A percentile compares a stretch with the other conserved stretches of the same genome.
Evolutionary conservation across 2,888 invertebrate species (phyloP).

Genomic region (Ecliptopera silaceata): DNA sequence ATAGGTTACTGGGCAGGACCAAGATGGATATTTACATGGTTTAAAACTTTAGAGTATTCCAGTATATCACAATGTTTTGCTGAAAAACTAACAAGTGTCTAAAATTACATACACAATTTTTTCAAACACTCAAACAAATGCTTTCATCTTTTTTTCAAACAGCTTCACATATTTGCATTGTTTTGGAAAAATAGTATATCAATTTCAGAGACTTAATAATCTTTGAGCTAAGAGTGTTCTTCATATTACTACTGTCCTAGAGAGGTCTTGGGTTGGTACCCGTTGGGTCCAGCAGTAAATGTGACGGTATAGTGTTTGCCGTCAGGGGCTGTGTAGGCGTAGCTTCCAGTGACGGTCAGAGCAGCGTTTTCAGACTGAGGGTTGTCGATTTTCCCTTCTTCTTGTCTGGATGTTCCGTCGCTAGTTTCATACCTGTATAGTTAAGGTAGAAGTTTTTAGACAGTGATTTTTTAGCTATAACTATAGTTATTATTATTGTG

Average conservation of each 20-base stretch:
- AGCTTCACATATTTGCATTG: neutral
- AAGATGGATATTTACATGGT: constrained; percentile 40
- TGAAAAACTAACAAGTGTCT: neutral
- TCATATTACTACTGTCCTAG: constrained; percentile 65
- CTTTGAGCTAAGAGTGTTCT: neutral
- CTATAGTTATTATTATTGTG: too few relatives aligned
- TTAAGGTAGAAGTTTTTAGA: neutral
- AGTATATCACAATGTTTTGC: neutral
- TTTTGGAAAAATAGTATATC: neutral
- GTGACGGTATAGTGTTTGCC: constrained; percentile 86
- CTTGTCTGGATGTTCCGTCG: constrained; percentile 85
- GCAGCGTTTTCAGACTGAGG: constrained; percentile 85
- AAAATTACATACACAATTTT: neutral
- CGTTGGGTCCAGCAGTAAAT: constrained; percentile 85
- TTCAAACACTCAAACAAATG: neutral
- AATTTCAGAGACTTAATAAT: neutral
- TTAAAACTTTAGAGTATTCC: neutral
- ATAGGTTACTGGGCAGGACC: constrained; percentile 7
- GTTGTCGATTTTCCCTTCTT: constrained; percentile 85
- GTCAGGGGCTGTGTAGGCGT: constrained; percentile 85
- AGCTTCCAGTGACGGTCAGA: constrained; percentile 84
- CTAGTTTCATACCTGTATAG: constrained; percentile 84
- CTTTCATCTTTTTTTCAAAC: neutral
- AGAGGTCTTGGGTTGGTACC: constrained; percentile 82
- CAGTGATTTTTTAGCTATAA: too few relatives aligned